Base-by-base conservation (phyloP, 1,140 invertebrate species). In the Trissolcus basalis region DNA sequence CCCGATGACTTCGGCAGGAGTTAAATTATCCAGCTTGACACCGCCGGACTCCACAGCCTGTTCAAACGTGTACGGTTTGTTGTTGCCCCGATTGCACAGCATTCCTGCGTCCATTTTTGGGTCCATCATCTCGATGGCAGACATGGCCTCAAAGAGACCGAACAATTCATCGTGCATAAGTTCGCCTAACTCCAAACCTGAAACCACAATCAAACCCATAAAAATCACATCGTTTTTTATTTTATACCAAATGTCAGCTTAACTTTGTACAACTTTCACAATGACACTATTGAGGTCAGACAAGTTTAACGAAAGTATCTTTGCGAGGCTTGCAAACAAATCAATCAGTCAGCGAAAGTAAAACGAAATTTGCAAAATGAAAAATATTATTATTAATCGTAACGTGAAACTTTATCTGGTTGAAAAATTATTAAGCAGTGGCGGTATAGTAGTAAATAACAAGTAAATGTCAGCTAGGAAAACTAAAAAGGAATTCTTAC, bases 91-190 rank as follows among this genome's bases (percentile, higher is more conserved):
- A 87, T 98, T 98, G 83, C 96, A 98, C 76, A 97, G 87, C 97
- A 99, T 98, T 15, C 97, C 97, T 43, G 97, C 97, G 91, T 99
- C 98, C 98, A 99, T 99, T 91, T 99, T 99, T 0, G 97, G 97
- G 88, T 99, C 97, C 97, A 99, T 99, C 96, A 99, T 98, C 88
- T 99, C 98, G 83, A 99, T 99, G 0, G 98, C 98, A 8, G 97
- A 98, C 98, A 99, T 99, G 0, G 97, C 97, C 88, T 99, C 98
- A 90, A 98, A 98, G 13, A 99, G 88, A 0, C 96, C 96, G 91
- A 99, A 97, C 13, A 95, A 86, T 53, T 95, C 93, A 91, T 97
- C 96, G 83, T 97, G 96, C 10, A 97, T 87, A 9, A 98, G 87
- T 87, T 98, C 96, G 12, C 96, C 96, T 41, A 97, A 87, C 78